phyloP scores from a whole-genome alignment of 2,888 invertebrate species.

The Lepidocyrtinus sp. region DNA sequence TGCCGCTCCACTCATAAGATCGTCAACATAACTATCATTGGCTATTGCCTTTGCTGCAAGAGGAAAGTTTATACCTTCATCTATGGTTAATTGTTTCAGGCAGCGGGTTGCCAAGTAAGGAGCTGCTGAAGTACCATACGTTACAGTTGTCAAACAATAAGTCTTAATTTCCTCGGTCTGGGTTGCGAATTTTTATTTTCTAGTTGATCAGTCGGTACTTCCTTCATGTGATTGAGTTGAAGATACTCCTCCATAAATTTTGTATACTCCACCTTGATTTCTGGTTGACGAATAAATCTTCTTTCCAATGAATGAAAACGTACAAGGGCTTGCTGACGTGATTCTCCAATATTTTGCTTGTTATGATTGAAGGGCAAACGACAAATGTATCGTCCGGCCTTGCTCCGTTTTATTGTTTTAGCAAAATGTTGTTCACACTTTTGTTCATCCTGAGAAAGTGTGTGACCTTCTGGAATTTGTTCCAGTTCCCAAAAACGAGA shows the following conservation, averaged over 20 bases:
- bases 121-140: slow-evolving; percentile 71
- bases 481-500: slow-evolving; percentile 49
- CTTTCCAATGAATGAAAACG: slow-evolving; percentile 36
- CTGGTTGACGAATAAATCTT: neutral
- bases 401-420: neutral
- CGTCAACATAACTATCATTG: slow-evolving; percentile 71
- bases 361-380: slow-evolving; percentile 44
- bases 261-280: slow-evolving; percentile 50
- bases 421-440: slow-evolving; percentile 26
- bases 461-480: neutral
- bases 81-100: slow-evolving; percentile 68
- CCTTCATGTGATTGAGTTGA: slow-evolving; percentile 66
- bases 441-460: slow-evolving; percentile 7
- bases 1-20: slow-evolving; percentile 26
- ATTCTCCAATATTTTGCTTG: neutral
- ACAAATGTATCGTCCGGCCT: slow-evolving; percentile 31
- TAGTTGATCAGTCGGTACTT: slow-evolving; percentile 45
- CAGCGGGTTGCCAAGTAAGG: slow-evolving; percentile 70
- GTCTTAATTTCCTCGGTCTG: slow-evolving; percentile 70
- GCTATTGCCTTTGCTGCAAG: slow-evolving; percentile 53
- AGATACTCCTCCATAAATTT: slow-evolving; percentile 68
- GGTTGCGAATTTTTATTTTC: slow-evolving; percentile 62
- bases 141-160: slow-evolving; percentile 72
- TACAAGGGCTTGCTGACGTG: neutral
- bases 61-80: slow-evolving; percentile 59